phyloP scores from a whole-genome alignment of 2,797 vertebrate genomes.

The Peromyscus eremicus region DNA sequence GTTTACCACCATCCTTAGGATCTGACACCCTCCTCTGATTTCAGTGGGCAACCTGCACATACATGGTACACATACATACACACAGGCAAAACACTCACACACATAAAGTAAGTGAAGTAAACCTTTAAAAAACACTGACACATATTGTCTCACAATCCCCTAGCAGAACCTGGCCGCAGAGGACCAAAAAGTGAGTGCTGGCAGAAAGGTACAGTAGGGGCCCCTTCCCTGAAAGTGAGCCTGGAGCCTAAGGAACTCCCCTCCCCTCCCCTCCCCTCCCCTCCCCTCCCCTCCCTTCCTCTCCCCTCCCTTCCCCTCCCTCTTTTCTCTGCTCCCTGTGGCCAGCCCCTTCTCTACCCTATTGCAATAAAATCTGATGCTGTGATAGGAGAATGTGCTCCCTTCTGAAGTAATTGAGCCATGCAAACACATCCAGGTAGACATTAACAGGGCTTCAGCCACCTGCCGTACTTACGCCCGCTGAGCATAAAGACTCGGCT shows the following conservation, averaged over 20 bases:
- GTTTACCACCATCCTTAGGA: neutral
- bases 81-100: neutral
- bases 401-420: conserved; percentile 85
- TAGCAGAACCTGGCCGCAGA: neutral
- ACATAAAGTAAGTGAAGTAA: neutral
- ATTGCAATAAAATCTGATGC: conserved; percentile 85
- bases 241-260: neutral
- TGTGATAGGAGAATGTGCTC: conserved; percentile 83
- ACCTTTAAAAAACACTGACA: neutral
- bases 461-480: neutral
- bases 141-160: neutral
- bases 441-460: neutral
- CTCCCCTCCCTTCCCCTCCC: too few species aligned
- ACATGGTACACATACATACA: neutral
- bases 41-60: neutral
- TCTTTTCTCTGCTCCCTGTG: neutral
- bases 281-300: too few species aligned
- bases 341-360: conserved; percentile 82
- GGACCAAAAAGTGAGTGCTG: too few species aligned
- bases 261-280: too few species aligned
- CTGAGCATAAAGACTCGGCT: neutral
- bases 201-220: rapidly evolving
- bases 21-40: neutral
- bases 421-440: conserved; percentile 7
- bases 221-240: too few species aligned